Conservation (phyloP, 2,113 vertebrate genomes). For the Corynorhinus townsendii region DNA sequence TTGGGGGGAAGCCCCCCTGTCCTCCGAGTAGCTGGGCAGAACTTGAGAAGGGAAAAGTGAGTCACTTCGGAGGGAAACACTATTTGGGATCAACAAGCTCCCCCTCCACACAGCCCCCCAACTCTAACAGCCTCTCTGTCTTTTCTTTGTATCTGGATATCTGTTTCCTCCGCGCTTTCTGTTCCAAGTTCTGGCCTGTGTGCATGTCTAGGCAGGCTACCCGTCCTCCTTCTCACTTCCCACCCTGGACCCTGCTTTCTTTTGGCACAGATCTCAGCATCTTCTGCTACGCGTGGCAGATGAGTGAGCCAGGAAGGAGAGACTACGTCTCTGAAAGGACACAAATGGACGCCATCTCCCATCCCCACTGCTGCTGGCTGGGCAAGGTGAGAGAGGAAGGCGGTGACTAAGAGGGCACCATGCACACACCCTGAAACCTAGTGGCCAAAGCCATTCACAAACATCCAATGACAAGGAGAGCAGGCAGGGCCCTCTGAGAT, state of each 20-base stretch:
- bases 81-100: not conserved
- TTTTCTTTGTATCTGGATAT: not conserved
- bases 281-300: not conserved
- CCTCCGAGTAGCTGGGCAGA: not conserved
- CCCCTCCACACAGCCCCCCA: not conserved
- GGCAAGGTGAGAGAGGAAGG: not conserved
- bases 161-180: not conserved
- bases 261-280: not conserved
- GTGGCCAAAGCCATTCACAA: not conserved
- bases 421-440: not conserved
- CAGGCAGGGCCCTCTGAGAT: not conserved
- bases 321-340: not conserved
- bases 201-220: not conserved
- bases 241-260: not conserved
- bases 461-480: not conserved
- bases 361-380: not conserved
- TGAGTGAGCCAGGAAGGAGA: not conserved
- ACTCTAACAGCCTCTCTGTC: not conserved
- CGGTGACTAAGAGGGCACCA: not conserved
- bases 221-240: not conserved
- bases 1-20: not conserved
- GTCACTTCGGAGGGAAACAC: slow-evolving; percentile 30
- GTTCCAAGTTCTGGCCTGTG: not conserved
- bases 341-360: not conserved
- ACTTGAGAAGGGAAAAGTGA: slow-evolving; percentile 22